Evolutionary conservation across 2,113 vertebrate genomes (phyloP).

Genomic region (Rattus rattus): DNA sequence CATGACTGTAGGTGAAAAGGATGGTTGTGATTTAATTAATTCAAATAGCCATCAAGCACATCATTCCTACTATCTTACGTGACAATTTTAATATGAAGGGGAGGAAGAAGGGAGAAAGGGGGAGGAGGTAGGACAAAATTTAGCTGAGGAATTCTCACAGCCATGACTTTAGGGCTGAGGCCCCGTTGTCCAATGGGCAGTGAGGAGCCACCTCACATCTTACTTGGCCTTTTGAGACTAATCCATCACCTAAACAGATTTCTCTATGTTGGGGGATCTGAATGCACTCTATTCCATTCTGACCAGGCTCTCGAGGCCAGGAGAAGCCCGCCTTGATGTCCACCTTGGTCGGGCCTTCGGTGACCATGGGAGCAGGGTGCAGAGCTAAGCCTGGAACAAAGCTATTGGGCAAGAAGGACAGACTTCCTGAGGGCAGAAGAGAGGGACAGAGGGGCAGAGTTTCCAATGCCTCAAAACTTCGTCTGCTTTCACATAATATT

Average conservation of each 20-base stretch:
- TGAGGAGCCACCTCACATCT: neutral
- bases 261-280: neutral
- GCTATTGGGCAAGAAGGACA: neutral
- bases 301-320: neutral
- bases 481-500: constrained; percentile 54
- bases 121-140: neutral
- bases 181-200: neutral
- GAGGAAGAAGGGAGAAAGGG: too few species aligned
- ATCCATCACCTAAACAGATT: neutral
- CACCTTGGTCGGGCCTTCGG: neutral
- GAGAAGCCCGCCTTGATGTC: neutral
- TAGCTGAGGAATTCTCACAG: neutral
- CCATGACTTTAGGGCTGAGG: neutral
- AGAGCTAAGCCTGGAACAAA: neutral
- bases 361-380: neutral
- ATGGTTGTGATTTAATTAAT: neutral
- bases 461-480: constrained; percentile 2
- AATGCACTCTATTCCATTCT: neutral
- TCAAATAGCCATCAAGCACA: neutral
- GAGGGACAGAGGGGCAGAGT: neutral
- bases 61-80: neutral
- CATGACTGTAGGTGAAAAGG: neutral
- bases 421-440: neutral
- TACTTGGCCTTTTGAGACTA: neutral
- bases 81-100: neutral